phyloP scores from a whole-genome alignment of 2,888 invertebrate genomes.

The Osmoderma eremita region DNA sequence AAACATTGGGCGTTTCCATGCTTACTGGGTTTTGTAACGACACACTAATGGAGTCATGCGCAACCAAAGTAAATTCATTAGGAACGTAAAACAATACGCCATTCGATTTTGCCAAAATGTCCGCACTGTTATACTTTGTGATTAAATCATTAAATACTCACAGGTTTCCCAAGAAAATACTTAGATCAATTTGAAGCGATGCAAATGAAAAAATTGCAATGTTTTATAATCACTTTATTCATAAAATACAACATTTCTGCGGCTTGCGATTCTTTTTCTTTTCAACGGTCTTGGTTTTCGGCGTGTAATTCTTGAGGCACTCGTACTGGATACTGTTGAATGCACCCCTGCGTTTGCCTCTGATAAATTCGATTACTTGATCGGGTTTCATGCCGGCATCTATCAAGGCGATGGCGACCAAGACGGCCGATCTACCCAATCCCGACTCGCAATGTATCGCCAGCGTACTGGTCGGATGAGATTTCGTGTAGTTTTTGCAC shows the following conservation, averaged over 20 bases:
- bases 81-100: too few relatives aligned
- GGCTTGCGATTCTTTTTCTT: constrained; percentile 33
- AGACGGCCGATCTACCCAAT: constrained; percentile 95
- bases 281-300: constrained; percentile 83
- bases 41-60: too few relatives aligned
- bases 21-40: too few relatives aligned
- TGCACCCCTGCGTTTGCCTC: constrained; percentile 97
- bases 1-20: too few relatives aligned
- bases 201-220: too few relatives aligned
- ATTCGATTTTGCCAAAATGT: too few relatives aligned
- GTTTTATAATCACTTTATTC: background rate
- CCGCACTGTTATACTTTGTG: too few relatives aligned
- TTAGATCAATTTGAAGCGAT: too few relatives aligned
- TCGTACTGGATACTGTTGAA: constrained; percentile 98
- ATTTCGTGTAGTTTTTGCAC: constrained; percentile 33
- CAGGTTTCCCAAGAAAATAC: too few relatives aligned
- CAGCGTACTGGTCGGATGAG: constrained; percentile 82
- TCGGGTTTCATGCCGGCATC: constrained; percentile 98
- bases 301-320: constrained; percentile 97
- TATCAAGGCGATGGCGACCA: constrained; percentile 97
- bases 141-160: too few relatives aligned
- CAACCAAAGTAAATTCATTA: too few relatives aligned
- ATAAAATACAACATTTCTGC: constrained; percentile 33
- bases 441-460: constrained; percentile 99
- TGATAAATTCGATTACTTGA: constrained; percentile 97